Evolutionary conservation across 2,113 vertebrate genomes (phyloP).

Genomic region (Ophiodon elongatus): DNA sequence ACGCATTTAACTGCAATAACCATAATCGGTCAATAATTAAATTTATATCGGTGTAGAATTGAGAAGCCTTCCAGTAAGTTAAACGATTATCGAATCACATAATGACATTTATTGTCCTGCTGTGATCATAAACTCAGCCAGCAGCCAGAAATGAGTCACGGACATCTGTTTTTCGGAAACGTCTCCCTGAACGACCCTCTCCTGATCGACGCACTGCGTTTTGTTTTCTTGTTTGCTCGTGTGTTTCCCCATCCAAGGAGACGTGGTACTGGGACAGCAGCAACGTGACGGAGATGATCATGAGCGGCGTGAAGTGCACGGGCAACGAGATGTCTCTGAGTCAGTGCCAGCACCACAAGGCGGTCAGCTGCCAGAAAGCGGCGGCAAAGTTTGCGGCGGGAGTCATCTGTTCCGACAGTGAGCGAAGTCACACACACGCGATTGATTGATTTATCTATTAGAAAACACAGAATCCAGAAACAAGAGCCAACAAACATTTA

Average conservation of each 20-base stretch:
- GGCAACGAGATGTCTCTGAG: conserved; percentile 92
- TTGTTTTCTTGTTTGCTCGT: conserved; percentile 6
- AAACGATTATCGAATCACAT: not conserved
- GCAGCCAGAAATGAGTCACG: conserved; percentile 39
- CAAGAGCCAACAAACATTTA: not conserved
- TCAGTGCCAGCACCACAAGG: conserved; percentile 91
- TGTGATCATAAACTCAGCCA: not conserved
- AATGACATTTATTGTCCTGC: not conserved
- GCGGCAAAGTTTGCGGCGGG: conserved; percentile 91
- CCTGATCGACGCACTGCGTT: conserved; percentile 11
- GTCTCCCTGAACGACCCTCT: not conserved
- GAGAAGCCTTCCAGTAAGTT: not conserved
- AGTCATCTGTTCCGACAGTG: conserved; percentile 98
- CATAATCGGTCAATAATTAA: not conserved
- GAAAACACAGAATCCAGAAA: not conserved
- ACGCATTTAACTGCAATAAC: not conserved
- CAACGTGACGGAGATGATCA: conserved; percentile 92
- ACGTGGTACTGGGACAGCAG: conserved; percentile 99
- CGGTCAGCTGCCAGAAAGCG: conserved; percentile 89
- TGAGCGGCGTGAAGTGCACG: conserved; percentile 93
- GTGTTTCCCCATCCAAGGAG: conserved; percentile 85
- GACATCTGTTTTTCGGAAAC: conserved; percentile 52
- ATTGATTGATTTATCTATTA: not conserved
- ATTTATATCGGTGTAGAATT: not conserved
- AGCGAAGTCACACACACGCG: conserved; percentile 63